Base-by-base conservation (phyloP, 92 coral and sea anemone genomes). In the Heliopora coerulea region DNA sequence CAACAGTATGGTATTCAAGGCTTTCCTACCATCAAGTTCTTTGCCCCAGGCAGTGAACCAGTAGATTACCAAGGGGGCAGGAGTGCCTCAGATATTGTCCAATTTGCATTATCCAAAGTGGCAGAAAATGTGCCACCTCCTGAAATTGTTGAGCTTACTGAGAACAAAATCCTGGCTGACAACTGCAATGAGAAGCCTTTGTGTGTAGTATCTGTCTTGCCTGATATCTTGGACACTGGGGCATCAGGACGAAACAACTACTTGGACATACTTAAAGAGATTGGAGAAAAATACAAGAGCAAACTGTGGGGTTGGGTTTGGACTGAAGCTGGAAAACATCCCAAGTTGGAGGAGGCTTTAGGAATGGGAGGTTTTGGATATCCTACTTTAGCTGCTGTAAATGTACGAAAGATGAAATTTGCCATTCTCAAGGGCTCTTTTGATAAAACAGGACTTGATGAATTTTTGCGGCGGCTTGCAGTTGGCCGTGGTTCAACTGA, bases 331-430 rank as follows among this genome's bases (percentile, higher is more conserved):
- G 97, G 96, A 40, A 81, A 85, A 10, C 97, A 93, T 52, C 33
- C 75, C n/a, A 93, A 89, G 74, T 96, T 93, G 12, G 97, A 93
- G 54, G 91, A 85, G 34, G 86, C 93, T 30, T 69, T 93, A 12
- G 97, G 91, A 35, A 74, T 93, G 78, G 97, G 97, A 39, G 97
- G 97, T 23, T 93, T 93, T 76, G 97, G 97, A 7, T 93, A 93
- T 59, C 97, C 97, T 10, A 91, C 97, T 6, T 79, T 93, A 74
- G 96, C 83, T n/a, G 97, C 89, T 28, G 86, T 93, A 0, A 93
- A 93, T 67, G 74, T 64, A 14, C 93, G 97, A 33, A 93, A 93
- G 78, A 89, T 80, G 89, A 84, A 85, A 60, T 93, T 49, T 62
- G 90, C 91, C 0, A 78, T 86, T 20, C 79, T 93, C 29, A 88